phyloP scores from a whole-genome alignment of 2,888 invertebrate species.

The Cephus pygmeus region DNA sequence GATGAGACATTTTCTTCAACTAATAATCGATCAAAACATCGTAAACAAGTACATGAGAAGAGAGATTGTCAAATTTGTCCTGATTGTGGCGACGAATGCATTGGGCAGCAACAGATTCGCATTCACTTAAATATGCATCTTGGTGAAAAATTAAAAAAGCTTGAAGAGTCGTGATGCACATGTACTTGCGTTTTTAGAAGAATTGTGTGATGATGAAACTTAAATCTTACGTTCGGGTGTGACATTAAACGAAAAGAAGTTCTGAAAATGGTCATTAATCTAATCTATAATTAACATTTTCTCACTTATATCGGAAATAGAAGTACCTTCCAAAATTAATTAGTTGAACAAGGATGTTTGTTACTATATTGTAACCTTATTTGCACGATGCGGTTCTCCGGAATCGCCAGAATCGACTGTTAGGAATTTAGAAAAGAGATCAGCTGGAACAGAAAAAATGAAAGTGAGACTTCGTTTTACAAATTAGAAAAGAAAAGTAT shows the following conservation, averaged over 20 bases:
- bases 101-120: constrained; percentile 32
- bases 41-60: constrained; percentile 33
- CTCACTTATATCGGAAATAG: background rate
- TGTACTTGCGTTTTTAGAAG: background rate
- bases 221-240: background rate
- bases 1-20: constrained; percentile 35
- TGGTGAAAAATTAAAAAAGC: constrained; percentile 35
- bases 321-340: background rate
- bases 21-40: constrained; percentile 35
- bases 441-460: too few species aligned
- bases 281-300: background rate
- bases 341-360: background rate
- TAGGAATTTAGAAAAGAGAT: too few species aligned
- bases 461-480: too few species aligned
- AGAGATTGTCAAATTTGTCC: constrained; percentile 34
- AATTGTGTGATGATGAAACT: background rate
- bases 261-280: background rate
- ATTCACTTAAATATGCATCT: constrained; percentile 43
- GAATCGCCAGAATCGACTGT: too few species aligned
- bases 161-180: constrained; percentile 11
- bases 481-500: too few species aligned
- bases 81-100: constrained; percentile 35
- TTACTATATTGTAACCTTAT: background rate
- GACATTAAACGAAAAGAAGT: background rate
- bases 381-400: too few species aligned